Evolutionary conservation across 2,113 vertebrate genomes (phyloP).

Genomic region (Ammospiza caudacuta): DNA sequence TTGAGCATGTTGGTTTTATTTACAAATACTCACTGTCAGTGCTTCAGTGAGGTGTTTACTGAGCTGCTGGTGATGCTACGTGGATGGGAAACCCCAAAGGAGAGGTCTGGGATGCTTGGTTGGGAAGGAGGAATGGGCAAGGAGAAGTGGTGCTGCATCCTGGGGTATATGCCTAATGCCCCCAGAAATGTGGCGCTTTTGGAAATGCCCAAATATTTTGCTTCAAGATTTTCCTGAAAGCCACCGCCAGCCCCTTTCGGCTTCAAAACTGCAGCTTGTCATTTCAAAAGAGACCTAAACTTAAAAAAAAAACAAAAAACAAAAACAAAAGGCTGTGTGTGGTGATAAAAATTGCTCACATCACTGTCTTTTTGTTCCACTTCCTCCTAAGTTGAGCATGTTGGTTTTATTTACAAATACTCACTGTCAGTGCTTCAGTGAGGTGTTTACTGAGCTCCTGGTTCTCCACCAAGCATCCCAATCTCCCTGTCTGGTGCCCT

Average conservation of each 20-base stretch:
- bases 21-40: not conserved
- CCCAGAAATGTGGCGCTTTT: not conserved
- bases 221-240: not conserved
- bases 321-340: not conserved
- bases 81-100: not conserved
- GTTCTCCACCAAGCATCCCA: not conserved
- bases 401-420: not conserved
- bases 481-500: not conserved
- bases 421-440: accelerated
- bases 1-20: not conserved
- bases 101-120: not conserved
- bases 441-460: not conserved
- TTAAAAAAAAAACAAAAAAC: not conserved
- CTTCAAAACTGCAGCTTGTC: not conserved
- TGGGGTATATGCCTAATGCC: too few species aligned
- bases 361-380: accelerated
- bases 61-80: too few species aligned
- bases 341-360: not conserved
- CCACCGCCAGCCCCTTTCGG: not conserved
- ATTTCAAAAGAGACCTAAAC: not conserved
- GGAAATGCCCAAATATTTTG: not conserved
- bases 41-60: not conserved
- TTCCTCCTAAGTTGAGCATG: not conserved
- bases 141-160: not conserved
- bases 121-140: not conserved